Conservation (phyloP, 2,888 invertebrate genomes). For the Drosophila colorata region DNA sequence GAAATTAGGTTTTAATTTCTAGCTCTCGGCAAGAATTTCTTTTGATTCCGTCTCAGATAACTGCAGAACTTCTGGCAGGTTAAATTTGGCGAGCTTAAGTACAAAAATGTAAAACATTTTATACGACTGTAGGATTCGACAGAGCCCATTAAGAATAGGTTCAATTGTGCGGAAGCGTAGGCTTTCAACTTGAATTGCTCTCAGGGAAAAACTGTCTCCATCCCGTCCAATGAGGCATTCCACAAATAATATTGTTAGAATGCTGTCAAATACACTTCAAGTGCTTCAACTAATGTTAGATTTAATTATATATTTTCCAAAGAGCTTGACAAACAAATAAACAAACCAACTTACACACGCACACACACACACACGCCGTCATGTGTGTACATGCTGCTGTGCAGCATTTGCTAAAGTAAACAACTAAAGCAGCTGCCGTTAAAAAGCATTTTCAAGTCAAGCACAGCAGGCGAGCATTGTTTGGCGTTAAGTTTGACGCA, state of each 20-base stretch:
- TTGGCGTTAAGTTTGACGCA: slow-evolving; percentile 55
- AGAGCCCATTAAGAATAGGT: slow-evolving; percentile 7
- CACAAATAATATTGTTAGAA: slow-evolving; percentile 62
- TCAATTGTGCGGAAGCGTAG: slow-evolving; percentile 44
- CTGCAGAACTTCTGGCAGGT: slow-evolving; percentile 5
- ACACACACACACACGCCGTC: background rate
- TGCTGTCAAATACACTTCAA: slow-evolving; percentile 63
- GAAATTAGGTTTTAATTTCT: slow-evolving; percentile 2
- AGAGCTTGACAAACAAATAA: slow-evolving; percentile 56
- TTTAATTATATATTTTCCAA: slow-evolving; percentile 70
- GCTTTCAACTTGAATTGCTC: slow-evolving; percentile 45
- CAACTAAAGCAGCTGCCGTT: slow-evolving; percentile 52
- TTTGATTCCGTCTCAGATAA: slow-evolving; percentile 49
- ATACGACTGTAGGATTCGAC: slow-evolving; percentile 7
- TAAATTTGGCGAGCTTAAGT: slow-evolving; percentile 6
- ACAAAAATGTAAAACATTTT: slow-evolving; percentile 13
- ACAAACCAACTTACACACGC: slow-evolving; percentile 39
- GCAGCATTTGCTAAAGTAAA: slow-evolving; percentile 70
- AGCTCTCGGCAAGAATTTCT: slow-evolving; percentile 6
- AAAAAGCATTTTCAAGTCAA: slow-evolving; percentile 71
- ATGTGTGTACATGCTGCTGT: slow-evolving; percentile 21
- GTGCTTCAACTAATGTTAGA: slow-evolving; percentile 59
- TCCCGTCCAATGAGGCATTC: slow-evolving; percentile 12
- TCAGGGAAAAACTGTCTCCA: slow-evolving; percentile 2
- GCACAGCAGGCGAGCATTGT: slow-evolving; percentile 65